Evolutionary conservation across 2,113 vertebrate genomes (phyloP).

Genomic region (Mellivora capensis): DNA sequence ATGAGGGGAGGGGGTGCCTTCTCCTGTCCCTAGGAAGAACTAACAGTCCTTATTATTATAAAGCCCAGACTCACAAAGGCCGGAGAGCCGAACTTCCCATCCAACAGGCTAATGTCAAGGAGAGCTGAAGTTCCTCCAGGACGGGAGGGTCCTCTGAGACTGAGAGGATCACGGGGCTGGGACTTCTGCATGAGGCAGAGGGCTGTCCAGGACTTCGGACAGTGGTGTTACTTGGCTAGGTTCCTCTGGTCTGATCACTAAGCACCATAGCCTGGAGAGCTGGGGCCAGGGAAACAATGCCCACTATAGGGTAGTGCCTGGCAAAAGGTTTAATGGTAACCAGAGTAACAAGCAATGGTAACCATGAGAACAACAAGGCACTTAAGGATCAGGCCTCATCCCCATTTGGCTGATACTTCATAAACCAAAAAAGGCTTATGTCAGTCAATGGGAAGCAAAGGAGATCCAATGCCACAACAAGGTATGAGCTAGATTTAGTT

Average conservation of each 20-base stretch:
- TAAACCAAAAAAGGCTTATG: neutral
- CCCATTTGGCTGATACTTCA: neutral
- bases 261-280: neutral
- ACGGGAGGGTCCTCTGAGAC: neutral
- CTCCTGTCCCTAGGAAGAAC: neutral
- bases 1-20: neutral
- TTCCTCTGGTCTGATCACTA: neutral
- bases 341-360: neutral
- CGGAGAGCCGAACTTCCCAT: neutral
- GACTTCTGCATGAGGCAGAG: neutral
- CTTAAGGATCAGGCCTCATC: neutral
- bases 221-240: neutral
- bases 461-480: neutral
- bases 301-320: neutral
- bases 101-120: neutral
- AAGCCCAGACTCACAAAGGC: neutral
- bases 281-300: neutral
- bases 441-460: neutral
- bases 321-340: constrained; percentile 27
- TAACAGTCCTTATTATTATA: neutral
- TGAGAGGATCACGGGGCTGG: neutral
- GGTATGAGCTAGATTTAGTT: constrained; percentile 1
- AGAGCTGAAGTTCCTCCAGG: neutral
- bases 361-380: neutral
- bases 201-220: neutral